These are phyloP conservation scores for Lasioglossum calceatum DNA, from an alignment of 2,888 invertebrate species.

Conservation along the genomic window DNA sequence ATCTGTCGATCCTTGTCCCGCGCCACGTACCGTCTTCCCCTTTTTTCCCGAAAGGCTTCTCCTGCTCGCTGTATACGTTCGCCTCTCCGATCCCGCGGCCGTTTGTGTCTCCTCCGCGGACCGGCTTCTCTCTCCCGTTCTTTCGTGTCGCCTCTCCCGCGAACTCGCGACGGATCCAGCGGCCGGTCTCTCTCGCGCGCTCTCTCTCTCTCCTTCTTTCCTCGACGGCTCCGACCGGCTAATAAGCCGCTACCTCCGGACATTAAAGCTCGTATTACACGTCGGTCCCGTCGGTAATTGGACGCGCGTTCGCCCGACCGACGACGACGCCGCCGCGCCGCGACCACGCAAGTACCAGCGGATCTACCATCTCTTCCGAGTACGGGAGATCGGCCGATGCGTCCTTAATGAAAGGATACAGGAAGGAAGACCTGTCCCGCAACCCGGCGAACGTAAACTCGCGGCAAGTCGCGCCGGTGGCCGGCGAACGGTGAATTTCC, in stretches of 20 bases:
- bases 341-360: conserved; percentile 40
- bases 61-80: not conserved
- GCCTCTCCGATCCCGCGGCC: not conserved
- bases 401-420: conserved; percentile 55
- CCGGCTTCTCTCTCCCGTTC: conserved; percentile 31
- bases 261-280: conserved; percentile 77
- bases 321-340: conserved; percentile 1
- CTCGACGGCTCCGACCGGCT: conserved; percentile 49
- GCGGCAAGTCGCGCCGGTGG: not conserved
- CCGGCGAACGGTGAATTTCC: conserved; percentile 18
- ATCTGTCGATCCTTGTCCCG: conserved; percentile 68
- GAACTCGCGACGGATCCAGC: conserved; percentile 34
- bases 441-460: conserved; percentile 13
- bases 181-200: not conserved
- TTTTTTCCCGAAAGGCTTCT: conserved; percentile 46
- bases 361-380: conserved; percentile 47
- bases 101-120: conserved; percentile 4
- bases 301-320: conserved; percentile 70
- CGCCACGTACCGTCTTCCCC: conserved; percentile 39
- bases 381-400: conserved; percentile 51
- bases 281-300: conserved; percentile 77
- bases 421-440: conserved; percentile 29
- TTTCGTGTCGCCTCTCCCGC: conserved; percentile 51
- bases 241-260: conserved; percentile 68
- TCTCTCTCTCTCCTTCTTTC: conserved; percentile 10